These are phyloP conservation scores for Myripristis murdjan DNA, from an alignment of 2,797 vertebrate species.

Conservation along the genomic window DNA sequence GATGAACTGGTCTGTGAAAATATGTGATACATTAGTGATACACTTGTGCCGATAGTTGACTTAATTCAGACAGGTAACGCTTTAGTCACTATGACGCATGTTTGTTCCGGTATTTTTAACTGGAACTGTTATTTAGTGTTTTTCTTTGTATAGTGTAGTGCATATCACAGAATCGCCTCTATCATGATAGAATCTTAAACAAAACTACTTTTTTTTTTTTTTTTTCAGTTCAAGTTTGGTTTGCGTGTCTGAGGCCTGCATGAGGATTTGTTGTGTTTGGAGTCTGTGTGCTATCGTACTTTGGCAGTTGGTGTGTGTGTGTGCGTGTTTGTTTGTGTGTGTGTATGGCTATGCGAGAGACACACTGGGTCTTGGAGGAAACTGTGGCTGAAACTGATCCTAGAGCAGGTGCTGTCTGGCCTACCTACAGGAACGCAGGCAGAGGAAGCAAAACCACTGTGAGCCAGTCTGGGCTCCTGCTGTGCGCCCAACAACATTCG, in stretches of 20 bases:
- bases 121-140: no score
- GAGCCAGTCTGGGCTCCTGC: background rate
- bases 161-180: no score
- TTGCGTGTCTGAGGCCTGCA: background rate
- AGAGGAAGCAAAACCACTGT: slow-evolving; percentile 76
- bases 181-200: no score
- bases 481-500: background rate
- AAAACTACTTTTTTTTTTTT: background rate
- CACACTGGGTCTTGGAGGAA: slow-evolving; percentile 67
- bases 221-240: background rate
- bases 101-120: no score
- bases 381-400: slow-evolving; percentile 85
- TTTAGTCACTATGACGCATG: no score
- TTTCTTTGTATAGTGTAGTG: no score
- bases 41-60: no score
- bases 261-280: background rate
- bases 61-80: no score
- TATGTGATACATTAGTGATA: no score
- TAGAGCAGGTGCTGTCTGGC: slow-evolving; percentile 67
- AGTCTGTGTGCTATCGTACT: slow-evolving; percentile 15
- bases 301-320: slow-evolving; percentile 59
- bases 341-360: slow-evolving; percentile 41
- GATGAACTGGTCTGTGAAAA: no score
- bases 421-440: slow-evolving; percentile 53
- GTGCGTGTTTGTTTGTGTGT: no score